phyloP scores from a whole-genome alignment of 2,113 vertebrate genomes.

The Pangasianodon hypophthalmus region DNA sequence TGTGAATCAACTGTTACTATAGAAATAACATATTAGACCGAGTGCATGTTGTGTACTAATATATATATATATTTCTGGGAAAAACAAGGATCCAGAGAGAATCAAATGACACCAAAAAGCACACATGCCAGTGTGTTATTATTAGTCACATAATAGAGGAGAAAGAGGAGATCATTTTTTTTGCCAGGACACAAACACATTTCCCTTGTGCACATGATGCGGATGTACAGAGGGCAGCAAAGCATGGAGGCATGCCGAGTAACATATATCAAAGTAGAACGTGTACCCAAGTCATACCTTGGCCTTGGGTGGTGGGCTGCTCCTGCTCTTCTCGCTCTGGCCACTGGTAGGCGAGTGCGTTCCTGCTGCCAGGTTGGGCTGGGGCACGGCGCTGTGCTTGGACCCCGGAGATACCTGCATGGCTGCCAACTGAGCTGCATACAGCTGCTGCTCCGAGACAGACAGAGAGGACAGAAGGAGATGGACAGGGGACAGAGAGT shows the following conservation, averaged over 20 bases:
- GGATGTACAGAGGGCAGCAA: background rate
- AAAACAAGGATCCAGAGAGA: background rate
- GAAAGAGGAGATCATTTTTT: slow-evolving; percentile 14
- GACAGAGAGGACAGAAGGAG: slow-evolving; percentile 46
- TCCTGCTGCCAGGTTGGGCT: slow-evolving; percentile 84
- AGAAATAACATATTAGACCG: background rate
- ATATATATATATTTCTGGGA: background rate
- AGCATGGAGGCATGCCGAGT: background rate
- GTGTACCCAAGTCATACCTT: slow-evolving; percentile 79
- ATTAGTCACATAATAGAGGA: slow-evolving; percentile 2
- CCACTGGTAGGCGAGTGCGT: slow-evolving; percentile 92
- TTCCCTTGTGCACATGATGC: slow-evolving; percentile 1
- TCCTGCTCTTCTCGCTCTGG: slow-evolving; percentile 91
- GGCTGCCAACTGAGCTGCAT: slow-evolving; percentile 95
- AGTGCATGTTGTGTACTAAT: background rate
- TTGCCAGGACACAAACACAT: slow-evolving; percentile 59
- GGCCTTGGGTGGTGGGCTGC: slow-evolving; percentile 87
- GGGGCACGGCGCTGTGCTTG: slow-evolving; percentile 89
- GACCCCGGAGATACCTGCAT: slow-evolving; percentile 98
- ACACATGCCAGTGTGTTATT: background rate
- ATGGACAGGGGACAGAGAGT: slow-evolving; percentile 46
- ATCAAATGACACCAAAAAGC: background rate
- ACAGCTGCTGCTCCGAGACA: slow-evolving; percentile 85
- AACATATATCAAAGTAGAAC: slow-evolving; percentile 50
- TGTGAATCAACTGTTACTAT: background rate